Base-by-base conservation (phyloP, 2,888 invertebrate species). In the Timema cristinae region DNA sequence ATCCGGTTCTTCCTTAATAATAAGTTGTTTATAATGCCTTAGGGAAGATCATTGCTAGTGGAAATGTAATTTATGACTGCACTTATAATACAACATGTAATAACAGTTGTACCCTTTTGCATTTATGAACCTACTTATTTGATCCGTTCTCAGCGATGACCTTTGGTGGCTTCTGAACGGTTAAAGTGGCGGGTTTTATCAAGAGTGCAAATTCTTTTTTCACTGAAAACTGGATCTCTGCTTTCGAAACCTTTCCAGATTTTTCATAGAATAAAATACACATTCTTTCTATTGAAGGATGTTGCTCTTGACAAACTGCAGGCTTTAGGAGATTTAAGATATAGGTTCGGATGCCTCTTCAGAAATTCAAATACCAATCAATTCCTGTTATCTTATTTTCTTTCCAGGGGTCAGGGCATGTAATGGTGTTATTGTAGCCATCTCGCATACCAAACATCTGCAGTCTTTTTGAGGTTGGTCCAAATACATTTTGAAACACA, bases 31-130 rank as follows among this genome's bases (percentile, higher is more conserved):
- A 71, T 79, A 81, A 50, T 78, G 76, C 78, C 52, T 81, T 76
- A 0, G 80, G 80, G 72, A 81, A 81, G 6, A 82, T 76, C 76
- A 81, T 78, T 15, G 75, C 79, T 48, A 81, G 80, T 49, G 80
- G 80, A 63, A 80, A 74, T n/a, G 73, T 67, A n/a, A 48, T 75
- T 72, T 51, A 79, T 79, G 73, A 75, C 75, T 8, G 81, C 81
- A 72, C 74, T 75, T 8, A 81, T 73, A 49, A 79, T 79, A n/a
- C n/a, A n/a, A n/a, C n/a, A n/a, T n/a, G n/a, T n/a, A n/a, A n/a
- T n/a, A n/a, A n/a, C n/a, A n/a, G 67, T 76, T 76, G 73, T 80
- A 80, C 73, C 79, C 59, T 50, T 81, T 81, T 7, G 76, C 80
- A 72, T 79, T 80, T 48, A 80, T 79, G 5, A 77, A 77, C 74